Base-by-base conservation (phyloP, 2,888 invertebrate genomes). In the Agrochola litura region DNA sequence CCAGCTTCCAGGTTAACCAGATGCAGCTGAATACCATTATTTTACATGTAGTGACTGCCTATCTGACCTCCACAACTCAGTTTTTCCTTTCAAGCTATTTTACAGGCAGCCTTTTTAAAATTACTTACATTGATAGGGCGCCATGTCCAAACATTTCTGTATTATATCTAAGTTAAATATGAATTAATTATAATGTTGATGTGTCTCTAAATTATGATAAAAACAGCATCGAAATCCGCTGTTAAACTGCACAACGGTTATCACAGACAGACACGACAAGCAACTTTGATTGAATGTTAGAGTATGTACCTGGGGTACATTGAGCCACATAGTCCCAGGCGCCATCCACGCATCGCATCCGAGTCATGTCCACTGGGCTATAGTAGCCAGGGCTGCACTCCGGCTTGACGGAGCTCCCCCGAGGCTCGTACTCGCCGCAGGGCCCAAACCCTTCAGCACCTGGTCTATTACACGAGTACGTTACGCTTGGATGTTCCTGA, bases 381-480 rank as follows among this genome's bases (percentile, higher is more conserved):
- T 52, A 75, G 49, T 64, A 75, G 8, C 56, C 67, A 5, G 12
- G 12, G 12, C 1, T 0, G 19, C 77, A 77, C 16, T 49, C 6
- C 0, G 68, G n/a, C 25, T 46, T 25, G 14, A 41, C 41, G 8
- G 6, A 22, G 22, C 75, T 52, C 14, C 30, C 77, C 12, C 6
- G 1, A 16, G 76, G 58, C 49, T 65, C 77, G 8, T 58, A 75
- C 2, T 64, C 63, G 12, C 22, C 43, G 56, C 77, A 77, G 6
- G 87, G 97, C 93, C 37, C 97, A 30, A 14, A 52, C 95, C 74
- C 98, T 97, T 98, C 97, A 1, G 98, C 97, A 70, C 99, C 95
- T 0, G 97, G 98, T 92, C 99, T 99, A 93, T 98, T 99, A 93
- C 98, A 99, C 0, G 98, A 98, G 93, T 98, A 99, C 91, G 99